Base-by-base conservation (phyloP, 1,140 invertebrate genomes). In the Penaeus indicus region DNA sequence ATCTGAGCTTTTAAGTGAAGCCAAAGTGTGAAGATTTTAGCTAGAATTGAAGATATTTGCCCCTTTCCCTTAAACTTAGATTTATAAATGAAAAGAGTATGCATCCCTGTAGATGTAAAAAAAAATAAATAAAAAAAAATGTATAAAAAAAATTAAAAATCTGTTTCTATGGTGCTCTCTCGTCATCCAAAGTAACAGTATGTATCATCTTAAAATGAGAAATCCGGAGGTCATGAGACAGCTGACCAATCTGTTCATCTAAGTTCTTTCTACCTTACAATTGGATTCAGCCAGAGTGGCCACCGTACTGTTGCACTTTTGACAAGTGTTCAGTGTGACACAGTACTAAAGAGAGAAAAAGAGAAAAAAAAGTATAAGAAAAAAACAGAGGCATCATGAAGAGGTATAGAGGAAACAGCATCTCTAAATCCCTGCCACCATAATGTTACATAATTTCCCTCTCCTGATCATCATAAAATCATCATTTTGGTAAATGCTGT, bases 91-190 rank as follows among this genome's bases (percentile, higher is more conserved):
- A 16, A 54, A 54, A 54, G 54, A 54, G 54, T 54, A 54, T 54
- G 54, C 54, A 54, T 54, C 54, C 54, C 54, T 54, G 54, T 54
- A 54, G 54, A 54, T 54, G 54, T 13, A 54, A 54, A 54, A 54
- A 54, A 54, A 54, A 54, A 69, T 82, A 69, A 47, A 63, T 64
- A 47, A 85, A 75, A 75, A 62, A 75, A 78, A 85, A 78, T 85
- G 78, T 85, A 75, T 69, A 85, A 78, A 85, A 61, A 78, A 25
- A 47, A 42, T 7, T 42, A 2, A 64, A 84, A 63, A 69, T 84
- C 82, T 84, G 32, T 86, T 78, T 69, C 62, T 86, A 64, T 86
- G 84, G 84, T 86, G 84, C 84, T 86, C 38, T 64, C 42, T n/a
- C 78, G 47, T 60, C 78, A 80, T 80, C 78, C 78, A 80, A 80